Percentiles rank a stretch among this genome's conserved stretches.
Conservation (phyloP, 2,113 vertebrate species). For the Corythornis madagascariensis region DNA sequence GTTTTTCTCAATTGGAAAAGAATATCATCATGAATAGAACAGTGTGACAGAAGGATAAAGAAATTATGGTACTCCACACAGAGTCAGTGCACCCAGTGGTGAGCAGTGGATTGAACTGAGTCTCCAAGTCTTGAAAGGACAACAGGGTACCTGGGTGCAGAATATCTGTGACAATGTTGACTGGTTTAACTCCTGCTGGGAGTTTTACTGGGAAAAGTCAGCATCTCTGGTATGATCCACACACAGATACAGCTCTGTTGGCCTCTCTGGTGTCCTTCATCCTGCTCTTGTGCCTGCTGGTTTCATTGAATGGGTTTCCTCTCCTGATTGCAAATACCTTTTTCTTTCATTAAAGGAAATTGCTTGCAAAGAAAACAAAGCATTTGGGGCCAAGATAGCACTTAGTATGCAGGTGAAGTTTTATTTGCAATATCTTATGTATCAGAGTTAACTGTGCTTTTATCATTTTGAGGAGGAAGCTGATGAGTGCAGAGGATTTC, state of each 20-base stretch:
- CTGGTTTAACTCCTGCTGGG: not conserved
- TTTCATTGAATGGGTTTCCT: not conserved
- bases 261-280: not conserved
- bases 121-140: not conserved
- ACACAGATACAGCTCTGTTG: not conserved
- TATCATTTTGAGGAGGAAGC: not conserved
- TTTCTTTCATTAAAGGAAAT: not conserved
- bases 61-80: not conserved
- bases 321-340: not conserved
- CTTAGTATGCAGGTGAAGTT: not conserved
- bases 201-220: not conserved
- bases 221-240: not conserved
- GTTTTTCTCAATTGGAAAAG: not conserved
- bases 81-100: not conserved
- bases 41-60: not conserved
- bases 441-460: not conserved
- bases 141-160: not conserved
- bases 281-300: not conserved
- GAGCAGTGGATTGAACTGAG: not conserved
- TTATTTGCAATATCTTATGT: not conserved
- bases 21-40: not conserved
- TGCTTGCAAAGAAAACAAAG: not conserved
- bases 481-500: not conserved
- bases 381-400: not conserved
- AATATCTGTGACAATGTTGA: not conserved